Conservation (phyloP, 2,888 invertebrate species). For the Drosophila antonietae region DNA sequence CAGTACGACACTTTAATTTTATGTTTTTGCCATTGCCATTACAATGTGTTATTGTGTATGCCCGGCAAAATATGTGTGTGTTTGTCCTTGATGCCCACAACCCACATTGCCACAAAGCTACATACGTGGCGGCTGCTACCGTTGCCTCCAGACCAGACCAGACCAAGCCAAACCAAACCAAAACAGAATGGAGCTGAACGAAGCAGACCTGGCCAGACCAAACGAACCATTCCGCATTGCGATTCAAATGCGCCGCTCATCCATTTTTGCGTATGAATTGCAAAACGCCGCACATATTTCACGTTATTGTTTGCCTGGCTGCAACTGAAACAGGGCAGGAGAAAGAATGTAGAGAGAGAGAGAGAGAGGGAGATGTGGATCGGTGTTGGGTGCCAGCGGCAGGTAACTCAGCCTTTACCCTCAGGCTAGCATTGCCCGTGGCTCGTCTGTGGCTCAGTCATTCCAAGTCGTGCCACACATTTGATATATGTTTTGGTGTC, state of each 20-base stretch:
- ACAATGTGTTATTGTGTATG: constrained; percentile 69
- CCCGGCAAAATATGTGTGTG: constrained; percentile 53
- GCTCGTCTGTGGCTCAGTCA: constrained; percentile 36
- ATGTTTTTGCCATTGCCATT: constrained; percentile 60
- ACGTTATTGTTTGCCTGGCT: constrained; percentile 70
- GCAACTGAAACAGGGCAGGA: constrained; percentile 39
- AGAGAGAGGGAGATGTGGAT: constrained; percentile 3
- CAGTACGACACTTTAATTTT: constrained; percentile 64
- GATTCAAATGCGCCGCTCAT: constrained; percentile 72
- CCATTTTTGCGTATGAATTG: constrained; percentile 79
- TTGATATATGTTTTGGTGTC: constrained; percentile 79
- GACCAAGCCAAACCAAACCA: background rate
- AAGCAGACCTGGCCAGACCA: background rate
- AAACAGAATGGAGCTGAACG: background rate
- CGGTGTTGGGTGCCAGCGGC: constrained; percentile 37
- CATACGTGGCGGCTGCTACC: constrained; percentile 18
- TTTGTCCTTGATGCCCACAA: constrained; percentile 55
- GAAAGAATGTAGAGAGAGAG: background rate
- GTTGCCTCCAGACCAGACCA: constrained; percentile 1
- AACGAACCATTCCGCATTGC: constrained; percentile 44
- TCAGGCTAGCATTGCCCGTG: constrained; percentile 28
- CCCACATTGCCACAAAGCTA: constrained; percentile 40
- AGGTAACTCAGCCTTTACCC: constrained; percentile 65
- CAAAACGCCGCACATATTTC: constrained; percentile 80
- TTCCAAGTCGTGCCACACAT: constrained; percentile 77